Conservation (phyloP, 2,888 invertebrate genomes). For the Dioctria rufipes region DNA sequence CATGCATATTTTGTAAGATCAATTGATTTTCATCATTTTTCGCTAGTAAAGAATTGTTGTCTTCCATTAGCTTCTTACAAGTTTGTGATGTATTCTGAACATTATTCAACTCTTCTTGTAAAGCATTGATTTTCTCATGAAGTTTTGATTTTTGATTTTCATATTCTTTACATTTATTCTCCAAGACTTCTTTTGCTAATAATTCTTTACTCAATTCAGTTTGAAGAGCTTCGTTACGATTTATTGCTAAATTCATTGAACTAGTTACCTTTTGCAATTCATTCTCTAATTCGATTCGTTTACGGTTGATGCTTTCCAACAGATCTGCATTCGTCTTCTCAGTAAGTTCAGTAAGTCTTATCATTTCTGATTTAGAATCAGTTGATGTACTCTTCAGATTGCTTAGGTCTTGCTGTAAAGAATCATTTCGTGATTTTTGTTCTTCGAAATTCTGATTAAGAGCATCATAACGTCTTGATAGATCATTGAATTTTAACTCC, state of each 20-base stretch:
- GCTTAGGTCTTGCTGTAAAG: constrained; percentile 75
- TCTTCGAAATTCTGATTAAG: constrained; percentile 75
- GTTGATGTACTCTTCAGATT: constrained; percentile 75
- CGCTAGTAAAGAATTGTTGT: neutral
- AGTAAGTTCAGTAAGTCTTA: constrained; percentile 74
- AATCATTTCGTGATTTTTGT: constrained; percentile 74
- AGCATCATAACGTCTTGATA: constrained; percentile 74
- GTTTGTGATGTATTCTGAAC: neutral
- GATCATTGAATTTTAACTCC: constrained; percentile 71
- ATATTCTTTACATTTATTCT: constrained; percentile 66
- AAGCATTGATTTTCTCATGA: neutral
- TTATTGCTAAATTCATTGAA: neutral
- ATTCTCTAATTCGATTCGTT: constrained; percentile 68
- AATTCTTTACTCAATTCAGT: neutral
- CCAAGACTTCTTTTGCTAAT: constrained; percentile 49
- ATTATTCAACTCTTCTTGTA: neutral
- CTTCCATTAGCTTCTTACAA: neutral
- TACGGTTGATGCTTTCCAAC: constrained; percentile 70
- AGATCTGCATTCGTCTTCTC: constrained; percentile 75
- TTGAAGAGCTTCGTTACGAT: neutral
- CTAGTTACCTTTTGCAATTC: constrained; percentile 70
- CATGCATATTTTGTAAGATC: neutral
- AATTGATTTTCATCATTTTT: neutral
- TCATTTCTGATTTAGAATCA: constrained; percentile 76
- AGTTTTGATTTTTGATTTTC: constrained; percentile 65